Evolutionary conservation across 2,888 invertebrate genomes (phyloP).

Genomic region (Eustalomyia histrio): DNA sequence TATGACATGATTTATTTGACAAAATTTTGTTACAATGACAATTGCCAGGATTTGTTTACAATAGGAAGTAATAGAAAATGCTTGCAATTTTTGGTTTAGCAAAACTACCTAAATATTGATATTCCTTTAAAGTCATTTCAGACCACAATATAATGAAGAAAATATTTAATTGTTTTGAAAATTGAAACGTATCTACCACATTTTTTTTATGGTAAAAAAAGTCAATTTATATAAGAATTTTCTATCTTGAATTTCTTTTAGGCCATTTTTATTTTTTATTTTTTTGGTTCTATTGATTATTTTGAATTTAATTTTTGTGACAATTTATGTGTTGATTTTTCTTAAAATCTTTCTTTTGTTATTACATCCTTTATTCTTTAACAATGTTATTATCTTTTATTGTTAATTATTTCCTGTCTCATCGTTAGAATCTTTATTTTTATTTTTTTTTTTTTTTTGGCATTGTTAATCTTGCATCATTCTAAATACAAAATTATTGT

Average conservation of each 20-base stretch:
- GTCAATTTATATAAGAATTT: not conserved
- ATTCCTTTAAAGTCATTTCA: too few species aligned
- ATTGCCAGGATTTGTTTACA: too few species aligned
- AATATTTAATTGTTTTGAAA: too few species aligned
- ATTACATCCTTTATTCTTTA: not conserved
- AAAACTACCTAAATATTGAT: too few species aligned
- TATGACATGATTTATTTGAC: too few species aligned
- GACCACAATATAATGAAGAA: too few species aligned
- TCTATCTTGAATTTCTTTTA: not conserved
- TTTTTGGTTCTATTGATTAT: not conserved
- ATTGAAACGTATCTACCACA: too few species aligned
- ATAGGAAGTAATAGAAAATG: too few species aligned
- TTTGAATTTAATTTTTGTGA: not conserved
- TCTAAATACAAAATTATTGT: not conserved
- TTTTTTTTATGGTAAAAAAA: not conserved
- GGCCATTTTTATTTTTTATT: not conserved
- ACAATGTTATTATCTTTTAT: not conserved
- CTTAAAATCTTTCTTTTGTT: slow-evolving; percentile 11
- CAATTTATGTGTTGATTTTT: slow-evolving; percentile 2
- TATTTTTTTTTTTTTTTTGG: not conserved
- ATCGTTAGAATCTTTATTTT: not conserved
- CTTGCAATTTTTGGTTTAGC: too few species aligned
- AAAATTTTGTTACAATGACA: too few species aligned
- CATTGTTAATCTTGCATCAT: slow-evolving; percentile 14
- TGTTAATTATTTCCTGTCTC: slow-evolving; percentile 31